A percentile compares a stretch with the other conserved stretches of the same genome.
Conservation (phyloP, 2,113 vertebrate genomes). For the Oreochromis tanganicae region DNA sequence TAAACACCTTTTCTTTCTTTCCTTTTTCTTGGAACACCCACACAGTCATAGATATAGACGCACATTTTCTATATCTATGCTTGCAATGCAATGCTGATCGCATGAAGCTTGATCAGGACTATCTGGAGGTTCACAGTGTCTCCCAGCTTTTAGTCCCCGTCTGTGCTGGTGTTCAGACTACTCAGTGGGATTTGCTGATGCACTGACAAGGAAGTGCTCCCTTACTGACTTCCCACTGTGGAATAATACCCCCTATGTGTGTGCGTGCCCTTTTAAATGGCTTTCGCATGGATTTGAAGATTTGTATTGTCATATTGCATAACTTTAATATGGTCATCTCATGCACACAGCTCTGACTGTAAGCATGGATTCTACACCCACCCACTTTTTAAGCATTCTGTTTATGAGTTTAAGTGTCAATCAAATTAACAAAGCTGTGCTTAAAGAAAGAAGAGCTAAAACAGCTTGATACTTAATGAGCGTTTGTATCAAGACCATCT, state of each 20-base stretch:
- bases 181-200: neutral
- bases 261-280: neutral
- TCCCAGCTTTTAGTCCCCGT: neutral
- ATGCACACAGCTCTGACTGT: neutral
- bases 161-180: neutral
- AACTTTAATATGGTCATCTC: neutral
- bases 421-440: neutral
- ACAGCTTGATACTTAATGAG: neutral
- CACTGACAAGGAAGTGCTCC: neutral
- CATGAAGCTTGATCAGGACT: neutral
- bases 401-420: neutral
- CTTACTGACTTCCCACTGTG: neutral
- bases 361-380: neutral
- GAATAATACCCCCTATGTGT: accelerated
- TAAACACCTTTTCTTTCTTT: neutral
- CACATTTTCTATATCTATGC: neutral
- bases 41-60: neutral
- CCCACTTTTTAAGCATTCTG: neutral
- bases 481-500: accelerated
- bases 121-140: neutral
- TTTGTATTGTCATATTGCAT: neutral
- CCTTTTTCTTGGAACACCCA: neutral
- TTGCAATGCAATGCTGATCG: neutral
- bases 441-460: neutral
- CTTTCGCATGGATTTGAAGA: neutral